These are phyloP conservation scores for Heliconius cydno DNA, from an alignment of 2,888 invertebrate species.

Conservation along the genomic window DNA sequence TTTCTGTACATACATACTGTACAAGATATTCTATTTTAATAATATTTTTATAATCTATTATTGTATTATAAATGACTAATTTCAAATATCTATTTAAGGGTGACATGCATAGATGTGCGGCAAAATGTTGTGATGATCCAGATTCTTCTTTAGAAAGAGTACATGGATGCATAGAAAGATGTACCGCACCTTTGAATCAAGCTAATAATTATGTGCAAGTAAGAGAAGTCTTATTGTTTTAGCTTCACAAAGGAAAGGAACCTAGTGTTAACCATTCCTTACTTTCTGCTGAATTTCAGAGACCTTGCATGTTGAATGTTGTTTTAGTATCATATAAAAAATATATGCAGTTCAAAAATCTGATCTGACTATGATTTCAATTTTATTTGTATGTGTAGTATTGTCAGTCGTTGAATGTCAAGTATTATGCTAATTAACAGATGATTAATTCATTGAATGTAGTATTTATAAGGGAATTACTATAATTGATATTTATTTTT, in stretches of 20 bases:
- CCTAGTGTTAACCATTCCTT: neutral
- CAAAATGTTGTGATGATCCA: conserved; percentile 92
- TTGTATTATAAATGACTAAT: neutral
- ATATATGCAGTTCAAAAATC: too few species aligned
- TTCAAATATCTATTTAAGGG: conserved; percentile 78
- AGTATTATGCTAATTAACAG: too few species aligned
- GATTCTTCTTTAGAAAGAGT: conserved; percentile 88
- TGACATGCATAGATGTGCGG: conserved; percentile 95
- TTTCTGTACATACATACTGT: neutral
- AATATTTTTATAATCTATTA: neutral
- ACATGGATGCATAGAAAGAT: conserved; percentile 92
- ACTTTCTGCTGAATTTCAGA: neutral
- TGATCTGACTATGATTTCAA: too few species aligned
- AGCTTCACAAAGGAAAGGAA: neutral
- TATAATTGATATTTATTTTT: neutral
- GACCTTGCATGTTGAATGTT: neutral
- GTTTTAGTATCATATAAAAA: neutral
- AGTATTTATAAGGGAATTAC: too few species aligned
- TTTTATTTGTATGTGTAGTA: too few species aligned
- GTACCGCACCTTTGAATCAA: conserved; percentile 87
- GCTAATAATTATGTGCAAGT: conserved; percentile 91
- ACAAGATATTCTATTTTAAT: neutral
- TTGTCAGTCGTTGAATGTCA: too few species aligned
- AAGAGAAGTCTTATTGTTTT: conserved; percentile 29
- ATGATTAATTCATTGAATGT: too few species aligned